Evolutionary conservation across 2,797 vertebrate genomes (phyloP).

Genomic region (Natrix natrix): DNA sequence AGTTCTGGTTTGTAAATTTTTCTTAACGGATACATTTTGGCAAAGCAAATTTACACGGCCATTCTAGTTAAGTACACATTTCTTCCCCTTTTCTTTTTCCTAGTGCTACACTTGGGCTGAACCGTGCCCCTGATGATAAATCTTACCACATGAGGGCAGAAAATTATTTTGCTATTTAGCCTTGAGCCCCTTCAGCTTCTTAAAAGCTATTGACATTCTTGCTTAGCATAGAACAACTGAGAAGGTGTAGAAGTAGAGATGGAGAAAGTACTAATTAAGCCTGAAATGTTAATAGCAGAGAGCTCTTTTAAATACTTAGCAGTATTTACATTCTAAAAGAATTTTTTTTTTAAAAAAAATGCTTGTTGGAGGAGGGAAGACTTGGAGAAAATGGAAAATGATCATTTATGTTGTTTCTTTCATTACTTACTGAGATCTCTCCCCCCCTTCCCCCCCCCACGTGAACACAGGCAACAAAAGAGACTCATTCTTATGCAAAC

Average conservation of each 20-base stretch:
- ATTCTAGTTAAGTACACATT: not conserved
- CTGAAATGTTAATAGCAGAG: slow-evolving; percentile 70
- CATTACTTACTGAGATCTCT: slow-evolving; percentile 69
- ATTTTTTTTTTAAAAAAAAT: slow-evolving; percentile 24
- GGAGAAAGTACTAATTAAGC: slow-evolving; percentile 62
- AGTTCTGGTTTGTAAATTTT: not conserved
- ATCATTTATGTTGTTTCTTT: slow-evolving; percentile 66
- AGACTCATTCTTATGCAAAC: slow-evolving; percentile 89
- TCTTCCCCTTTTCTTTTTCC: not conserved
- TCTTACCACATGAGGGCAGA: not conserved
- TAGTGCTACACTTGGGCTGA: not conserved
- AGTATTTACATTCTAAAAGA: slow-evolving; percentile 70
- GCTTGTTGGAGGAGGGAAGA: slow-evolving; percentile 43
- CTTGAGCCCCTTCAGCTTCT: slow-evolving; percentile 58
- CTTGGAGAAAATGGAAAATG: slow-evolving; percentile 65
- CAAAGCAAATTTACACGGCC: not conserved
- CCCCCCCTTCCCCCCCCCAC: slow-evolving; percentile 70
- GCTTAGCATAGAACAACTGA: slow-evolving; percentile 32
- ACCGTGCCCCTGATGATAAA: not conserved
- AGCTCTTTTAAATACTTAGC: slow-evolving; percentile 54
- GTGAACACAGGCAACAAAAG: slow-evolving; percentile 77
- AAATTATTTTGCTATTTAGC: not conserved
- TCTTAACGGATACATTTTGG: not conserved
- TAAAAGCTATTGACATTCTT: slow-evolving; percentile 47
- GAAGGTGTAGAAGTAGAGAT: slow-evolving; percentile 47